These are phyloP conservation scores for Machaerirhynchus nigripectus DNA, from an alignment of 2,113 vertebrate genomes.

Conservation along the genomic window DNA sequence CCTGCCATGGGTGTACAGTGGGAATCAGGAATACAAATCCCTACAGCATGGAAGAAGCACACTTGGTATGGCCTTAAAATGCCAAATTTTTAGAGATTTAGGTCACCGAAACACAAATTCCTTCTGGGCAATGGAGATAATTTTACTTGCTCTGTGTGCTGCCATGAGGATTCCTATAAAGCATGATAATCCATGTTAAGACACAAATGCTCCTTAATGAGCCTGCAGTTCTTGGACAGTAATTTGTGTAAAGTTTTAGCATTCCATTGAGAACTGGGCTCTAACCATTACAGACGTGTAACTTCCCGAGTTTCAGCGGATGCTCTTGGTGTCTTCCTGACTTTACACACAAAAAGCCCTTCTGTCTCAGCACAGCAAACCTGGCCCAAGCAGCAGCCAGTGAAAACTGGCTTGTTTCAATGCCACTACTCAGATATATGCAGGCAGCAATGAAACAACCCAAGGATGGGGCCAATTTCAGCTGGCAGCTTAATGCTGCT, in stretches of 20 bases:
- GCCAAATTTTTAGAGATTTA: not conserved
- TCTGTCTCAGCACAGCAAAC: slow-evolving; percentile 7
- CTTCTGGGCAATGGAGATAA: not conserved
- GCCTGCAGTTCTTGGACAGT: not conserved
- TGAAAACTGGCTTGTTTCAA: not conserved
- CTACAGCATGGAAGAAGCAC: accelerated
- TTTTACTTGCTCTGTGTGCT: not conserved
- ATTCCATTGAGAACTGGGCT: not conserved
- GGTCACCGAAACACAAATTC: not conserved
- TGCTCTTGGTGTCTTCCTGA: not conserved
- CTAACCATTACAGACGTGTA: not conserved
- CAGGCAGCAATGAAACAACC: not conserved
- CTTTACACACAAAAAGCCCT: not conserved
- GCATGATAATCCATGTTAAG: not conserved
- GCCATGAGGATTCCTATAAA: not conserved
- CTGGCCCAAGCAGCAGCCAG: not conserved
- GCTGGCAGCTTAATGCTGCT: not conserved
- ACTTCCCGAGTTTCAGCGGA: not conserved
- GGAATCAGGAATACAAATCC: not conserved
- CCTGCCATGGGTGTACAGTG: accelerated
- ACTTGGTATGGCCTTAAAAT: not conserved
- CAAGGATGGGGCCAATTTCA: not conserved
- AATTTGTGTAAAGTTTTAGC: not conserved
- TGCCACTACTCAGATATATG: not conserved
- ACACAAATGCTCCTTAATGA: not conserved